These are phyloP conservation scores for Microcebus tavaratra DNA, from an alignment of 2,113 vertebrate species.

Conservation along the genomic window DNA sequence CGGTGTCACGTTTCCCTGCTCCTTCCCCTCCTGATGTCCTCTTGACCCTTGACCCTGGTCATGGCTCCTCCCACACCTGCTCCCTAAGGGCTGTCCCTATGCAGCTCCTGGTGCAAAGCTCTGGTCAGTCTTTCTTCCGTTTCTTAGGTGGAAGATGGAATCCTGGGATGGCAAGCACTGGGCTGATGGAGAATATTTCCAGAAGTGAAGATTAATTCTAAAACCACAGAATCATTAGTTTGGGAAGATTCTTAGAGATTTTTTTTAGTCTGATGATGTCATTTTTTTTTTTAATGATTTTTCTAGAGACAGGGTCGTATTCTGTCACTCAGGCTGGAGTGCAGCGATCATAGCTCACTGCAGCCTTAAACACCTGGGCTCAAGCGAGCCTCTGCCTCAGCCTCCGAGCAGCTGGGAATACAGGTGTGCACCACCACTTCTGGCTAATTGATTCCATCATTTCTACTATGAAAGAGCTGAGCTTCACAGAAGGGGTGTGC, in stretches of 20 bases:
- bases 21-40: background rate
- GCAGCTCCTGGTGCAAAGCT: background rate
- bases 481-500: background rate
- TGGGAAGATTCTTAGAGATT: background rate
- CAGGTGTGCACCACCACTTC: no score
- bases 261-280: background rate
- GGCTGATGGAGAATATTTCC: background rate
- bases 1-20: background rate
- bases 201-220: background rate
- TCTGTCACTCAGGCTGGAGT: no score
- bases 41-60: background rate
- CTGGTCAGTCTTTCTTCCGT: background rate
- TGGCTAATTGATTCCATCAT: no score
- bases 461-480: background rate
- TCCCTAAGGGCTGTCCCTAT: fast-evolving
- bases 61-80: background rate
- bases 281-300: no score
- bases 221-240: background rate
- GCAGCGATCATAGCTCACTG: no score
- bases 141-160: background rate
- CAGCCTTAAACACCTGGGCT: no score
- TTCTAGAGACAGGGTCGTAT: no score
- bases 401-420: no score
- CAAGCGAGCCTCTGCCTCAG: no score
- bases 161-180: background rate